phyloP scores from a whole-genome alignment of 2,888 invertebrate genomes.

The Lithophane socia region DNA sequence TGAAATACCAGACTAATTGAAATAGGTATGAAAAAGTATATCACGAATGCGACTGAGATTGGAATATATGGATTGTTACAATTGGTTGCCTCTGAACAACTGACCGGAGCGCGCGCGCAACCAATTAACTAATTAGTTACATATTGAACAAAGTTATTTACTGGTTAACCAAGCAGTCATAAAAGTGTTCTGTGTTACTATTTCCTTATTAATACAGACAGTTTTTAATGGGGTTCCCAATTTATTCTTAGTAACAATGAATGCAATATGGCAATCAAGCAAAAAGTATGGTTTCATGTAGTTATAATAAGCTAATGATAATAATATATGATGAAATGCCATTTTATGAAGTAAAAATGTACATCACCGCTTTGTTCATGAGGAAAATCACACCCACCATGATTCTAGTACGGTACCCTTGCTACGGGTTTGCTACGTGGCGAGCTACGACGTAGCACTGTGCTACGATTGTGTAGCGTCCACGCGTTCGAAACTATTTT shows the following conservation, averaged over 20 bases:
- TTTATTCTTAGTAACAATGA: background rate
- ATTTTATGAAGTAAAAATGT: background rate
- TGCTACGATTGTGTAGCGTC: conserved; percentile 1
- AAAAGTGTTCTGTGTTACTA: background rate
- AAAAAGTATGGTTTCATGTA: background rate
- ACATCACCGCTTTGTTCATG: background rate
- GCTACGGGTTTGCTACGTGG: conserved; percentile 10
- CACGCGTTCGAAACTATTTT: background rate
- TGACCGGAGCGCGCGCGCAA: too few relatives aligned
- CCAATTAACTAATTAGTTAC: too few relatives aligned
- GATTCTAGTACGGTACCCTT: background rate
- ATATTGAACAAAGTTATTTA: too few relatives aligned
- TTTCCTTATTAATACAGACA: background rate
- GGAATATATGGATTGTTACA: background rate
- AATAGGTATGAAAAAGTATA: conserved; percentile 10
- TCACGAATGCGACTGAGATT: background rate
- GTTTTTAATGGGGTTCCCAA: background rate
- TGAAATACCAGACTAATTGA: conserved; percentile 6
- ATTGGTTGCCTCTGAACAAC: background rate
- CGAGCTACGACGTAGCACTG: conserved; percentile 26
- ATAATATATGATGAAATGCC: background rate
- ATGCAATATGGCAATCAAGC: background rate
- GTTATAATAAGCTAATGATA: background rate
- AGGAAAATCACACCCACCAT: background rate
- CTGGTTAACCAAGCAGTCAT: background rate